Conservation (phyloP, 2,888 invertebrate genomes). For the Pseudococcus jackbeardsleyi region DNA sequence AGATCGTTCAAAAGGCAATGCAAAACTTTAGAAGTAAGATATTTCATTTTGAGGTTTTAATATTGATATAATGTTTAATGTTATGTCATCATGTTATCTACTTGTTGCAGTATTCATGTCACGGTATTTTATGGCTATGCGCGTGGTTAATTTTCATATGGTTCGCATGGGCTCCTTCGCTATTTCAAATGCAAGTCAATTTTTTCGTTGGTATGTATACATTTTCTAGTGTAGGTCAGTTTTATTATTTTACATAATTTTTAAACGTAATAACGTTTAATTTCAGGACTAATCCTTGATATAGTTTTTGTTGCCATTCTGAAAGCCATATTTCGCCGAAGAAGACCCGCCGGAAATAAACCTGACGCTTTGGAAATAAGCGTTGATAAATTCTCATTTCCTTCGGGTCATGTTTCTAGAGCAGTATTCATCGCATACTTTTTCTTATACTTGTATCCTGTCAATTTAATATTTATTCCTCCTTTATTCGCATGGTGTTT, state of each 20-base stretch:
- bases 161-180: slow-evolving; percentile 77
- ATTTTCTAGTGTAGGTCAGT: too few species aligned
- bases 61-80: not conserved
- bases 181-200: slow-evolving; percentile 88
- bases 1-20: slow-evolving; percentile 55
- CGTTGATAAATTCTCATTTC: slow-evolving; percentile 92
- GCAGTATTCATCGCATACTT: slow-evolving; percentile 82
- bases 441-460: slow-evolving; percentile 77
- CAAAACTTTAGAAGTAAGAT: slow-evolving; percentile 52
- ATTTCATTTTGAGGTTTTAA: not conserved
- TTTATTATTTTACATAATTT: too few species aligned
- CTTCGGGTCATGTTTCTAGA: slow-evolving; percentile 89
- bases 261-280: slow-evolving; percentile 7
- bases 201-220: slow-evolving; percentile 80
- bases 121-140: slow-evolving; percentile 89
- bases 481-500: slow-evolving; percentile 77
- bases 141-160: slow-evolving; percentile 84
- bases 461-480: slow-evolving; percentile 58
- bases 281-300: slow-evolving; percentile 83
- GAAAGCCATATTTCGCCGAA: slow-evolving; percentile 83
- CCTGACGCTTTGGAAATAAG: slow-evolving; percentile 80
- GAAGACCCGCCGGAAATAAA: slow-evolving; percentile 79
- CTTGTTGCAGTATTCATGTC: slow-evolving; percentile 81
- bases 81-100: not conserved
- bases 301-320: slow-evolving; percentile 81